Conservation (phyloP, 1,140 invertebrate species). For the Heliconius nattereri region DNA sequence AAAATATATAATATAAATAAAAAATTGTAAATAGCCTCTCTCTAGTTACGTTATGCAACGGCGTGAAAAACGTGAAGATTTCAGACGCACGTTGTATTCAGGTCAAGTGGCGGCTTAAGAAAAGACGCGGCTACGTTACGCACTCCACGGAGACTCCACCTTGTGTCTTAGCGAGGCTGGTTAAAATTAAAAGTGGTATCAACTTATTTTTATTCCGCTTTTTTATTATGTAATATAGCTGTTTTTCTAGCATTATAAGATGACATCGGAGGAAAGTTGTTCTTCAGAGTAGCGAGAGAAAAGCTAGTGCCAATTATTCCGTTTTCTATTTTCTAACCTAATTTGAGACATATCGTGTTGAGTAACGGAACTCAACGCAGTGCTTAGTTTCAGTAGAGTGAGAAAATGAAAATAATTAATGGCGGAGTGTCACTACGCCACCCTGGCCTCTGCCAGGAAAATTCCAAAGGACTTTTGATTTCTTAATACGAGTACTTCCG, state of each 20-base stretch:
- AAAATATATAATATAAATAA: too few species aligned
- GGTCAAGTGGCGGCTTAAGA: constrained; percentile 40
- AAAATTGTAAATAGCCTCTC: background rate
- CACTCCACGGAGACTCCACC: constrained; percentile 30
- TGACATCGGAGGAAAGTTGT: too few species aligned
- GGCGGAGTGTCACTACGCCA: too few species aligned
- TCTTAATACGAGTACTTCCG: too few species aligned
- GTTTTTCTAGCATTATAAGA: too few species aligned
- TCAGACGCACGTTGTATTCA: constrained; percentile 38
- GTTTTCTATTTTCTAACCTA: background rate
- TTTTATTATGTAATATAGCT: background rate
- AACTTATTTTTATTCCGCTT: background rate
- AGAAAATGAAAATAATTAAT: background rate
- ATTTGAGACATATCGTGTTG: background rate
- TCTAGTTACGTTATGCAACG: constrained; percentile 17
- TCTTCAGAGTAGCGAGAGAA: background rate
- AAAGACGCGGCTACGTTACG: constrained; percentile 39
- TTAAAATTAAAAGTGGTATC: constrained; percentile 2
- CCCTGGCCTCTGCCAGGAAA: too few species aligned
- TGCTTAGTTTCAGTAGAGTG: background rate
- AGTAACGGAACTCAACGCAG: background rate
- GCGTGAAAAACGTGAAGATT: constrained; percentile 25
- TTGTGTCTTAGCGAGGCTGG: background rate
- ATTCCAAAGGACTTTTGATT: too few species aligned
- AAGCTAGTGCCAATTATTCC: background rate